Conservation (phyloP, 30 jellyfish, hydroid and myxozoan genomes). For the Aurelia aurita complex sp. Pacific region DNA sequence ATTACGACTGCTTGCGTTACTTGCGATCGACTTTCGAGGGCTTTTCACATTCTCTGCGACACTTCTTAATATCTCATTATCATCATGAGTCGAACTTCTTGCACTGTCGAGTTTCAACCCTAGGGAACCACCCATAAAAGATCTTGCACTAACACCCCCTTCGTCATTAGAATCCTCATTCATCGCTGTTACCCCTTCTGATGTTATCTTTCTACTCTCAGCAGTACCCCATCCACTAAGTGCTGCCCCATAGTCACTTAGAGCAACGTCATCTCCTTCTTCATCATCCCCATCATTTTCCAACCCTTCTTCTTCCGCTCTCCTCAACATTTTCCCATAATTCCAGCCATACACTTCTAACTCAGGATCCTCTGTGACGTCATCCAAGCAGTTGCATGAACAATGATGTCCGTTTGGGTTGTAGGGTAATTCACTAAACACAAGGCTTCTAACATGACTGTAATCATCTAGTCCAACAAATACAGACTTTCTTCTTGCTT, state of each 20-base stretch:
- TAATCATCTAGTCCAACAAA: conserved; percentile 56
- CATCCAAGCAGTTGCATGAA: conserved; percentile 69
- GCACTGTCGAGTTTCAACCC: conserved; percentile 11
- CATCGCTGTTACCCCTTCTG: not conserved
- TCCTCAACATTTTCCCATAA: conserved; percentile 21
- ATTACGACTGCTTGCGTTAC: not conserved
- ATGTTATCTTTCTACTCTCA: not conserved
- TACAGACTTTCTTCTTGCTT: conserved; percentile 44
- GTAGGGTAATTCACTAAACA: conserved; percentile 59
- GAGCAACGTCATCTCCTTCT: conserved; percentile 17
- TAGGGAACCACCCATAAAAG: conserved; percentile 20
- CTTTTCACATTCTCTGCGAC: not conserved
- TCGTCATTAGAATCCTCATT: not conserved
- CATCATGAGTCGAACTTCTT: not conserved
- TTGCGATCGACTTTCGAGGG: not conserved
- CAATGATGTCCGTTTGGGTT: conserved; percentile 78
- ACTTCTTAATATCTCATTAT: no score
- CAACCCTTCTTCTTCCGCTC: not conserved
- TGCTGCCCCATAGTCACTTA: conserved; percentile 6
- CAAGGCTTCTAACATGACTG: conserved; percentile 67
- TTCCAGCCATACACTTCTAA: conserved; percentile 46
- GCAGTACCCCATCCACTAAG: not conserved
- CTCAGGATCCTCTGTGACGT: conserved; percentile 35
- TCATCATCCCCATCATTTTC: conserved; percentile 13
- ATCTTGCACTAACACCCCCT: conserved; percentile 9